These are phyloP conservation scores for Cyclopterus lumpus DNA, from an alignment of 2,797 vertebrate genomes.

Conservation along the genomic window DNA sequence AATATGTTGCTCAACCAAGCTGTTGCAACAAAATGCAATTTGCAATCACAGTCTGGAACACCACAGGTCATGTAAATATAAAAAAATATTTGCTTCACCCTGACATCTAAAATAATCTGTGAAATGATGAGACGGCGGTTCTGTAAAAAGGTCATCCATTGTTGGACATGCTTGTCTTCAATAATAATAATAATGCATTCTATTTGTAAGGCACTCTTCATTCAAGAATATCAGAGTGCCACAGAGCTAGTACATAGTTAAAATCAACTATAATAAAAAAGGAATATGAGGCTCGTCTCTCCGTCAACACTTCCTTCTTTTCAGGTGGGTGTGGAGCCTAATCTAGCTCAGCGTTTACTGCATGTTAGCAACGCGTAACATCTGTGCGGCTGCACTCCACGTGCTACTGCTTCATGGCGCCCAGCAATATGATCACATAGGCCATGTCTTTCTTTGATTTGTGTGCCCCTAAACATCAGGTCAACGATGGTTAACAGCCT, in stretches of 20 bases:
- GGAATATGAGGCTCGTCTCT: neutral
- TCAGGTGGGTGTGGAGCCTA: conserved; percentile 3
- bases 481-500: conserved; percentile 38
- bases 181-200: too few relatives aligned
- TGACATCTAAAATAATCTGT: conserved; percentile 26
- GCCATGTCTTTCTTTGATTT: conserved; percentile 13
- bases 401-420: neutral
- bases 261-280: too few relatives aligned
- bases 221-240: too few relatives aligned
- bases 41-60: conserved; percentile 32
- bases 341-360: conserved; percentile 14
- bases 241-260: too few relatives aligned
- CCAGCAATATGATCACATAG: neutral
- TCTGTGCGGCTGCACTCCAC: conserved; percentile 7
- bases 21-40: conserved; percentile 65
- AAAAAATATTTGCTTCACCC: conserved; percentile 31
- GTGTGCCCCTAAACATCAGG: conserved; percentile 32
- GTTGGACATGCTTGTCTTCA: neutral
- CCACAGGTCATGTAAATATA: conserved; percentile 20
- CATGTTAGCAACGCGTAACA: conserved; percentile 29
- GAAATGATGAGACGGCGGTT: conserved; percentile 21
- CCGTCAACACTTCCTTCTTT: neutral
- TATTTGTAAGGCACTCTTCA: too few relatives aligned
- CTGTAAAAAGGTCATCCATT: neutral
- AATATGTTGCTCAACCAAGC: conserved; percentile 55